Base-by-base conservation (phyloP, 2,797 vertebrate genomes). In the Pteropus rufus region DNA sequence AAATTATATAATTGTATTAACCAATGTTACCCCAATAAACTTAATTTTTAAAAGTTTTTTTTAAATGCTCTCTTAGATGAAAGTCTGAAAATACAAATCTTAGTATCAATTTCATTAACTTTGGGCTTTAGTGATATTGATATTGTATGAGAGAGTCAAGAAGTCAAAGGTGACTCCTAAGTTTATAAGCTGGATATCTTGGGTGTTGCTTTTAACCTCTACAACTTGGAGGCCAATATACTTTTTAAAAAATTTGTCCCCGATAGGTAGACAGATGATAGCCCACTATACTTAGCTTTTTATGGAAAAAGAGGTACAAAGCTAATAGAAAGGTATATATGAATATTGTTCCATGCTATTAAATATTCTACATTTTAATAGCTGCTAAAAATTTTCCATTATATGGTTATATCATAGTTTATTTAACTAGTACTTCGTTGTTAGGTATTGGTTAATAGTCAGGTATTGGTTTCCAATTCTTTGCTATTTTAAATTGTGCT, bases 401-500 rank as follows among this genome's bases (percentile, higher is more conserved):
- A 36, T 46, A 36, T 41, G 24, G 15, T n/a, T 87, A 67, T 44
- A 39, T 24, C 10, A 46, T 73, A 83, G 15, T 83, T 60, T 83
- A 52, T 76, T 70, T 83, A 72, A 95, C 10, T 39, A 77, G 14
- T 62, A 81, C 2, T n/a, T 23, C 19, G 36, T 84, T 91, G 19
- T 87, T 84, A 88, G 29, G 7, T 93, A 69, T 79, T 91, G 12
- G 24, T 69, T 87, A 82, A 91, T 83, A 10, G 41, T 73, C 46
- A 73, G 14, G 8, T 73, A 31, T 21, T 75, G 44, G 11, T 88
- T 84, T 49, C 39, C 18, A 83, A 6, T 23, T 70, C 82, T 92
- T 91, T 85, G 64, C 49, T 75, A 44, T 80, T 92, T 89, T 75
- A 67, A 92, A 92, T 83, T 60, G 24, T 69, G 18, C 79, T 89